Percentiles rank a stretch among this genome's conserved stretches.
Evolutionary conservation across 2,113 vertebrate species (phyloP).

Genomic region (Melanocharis versteri): DNA sequence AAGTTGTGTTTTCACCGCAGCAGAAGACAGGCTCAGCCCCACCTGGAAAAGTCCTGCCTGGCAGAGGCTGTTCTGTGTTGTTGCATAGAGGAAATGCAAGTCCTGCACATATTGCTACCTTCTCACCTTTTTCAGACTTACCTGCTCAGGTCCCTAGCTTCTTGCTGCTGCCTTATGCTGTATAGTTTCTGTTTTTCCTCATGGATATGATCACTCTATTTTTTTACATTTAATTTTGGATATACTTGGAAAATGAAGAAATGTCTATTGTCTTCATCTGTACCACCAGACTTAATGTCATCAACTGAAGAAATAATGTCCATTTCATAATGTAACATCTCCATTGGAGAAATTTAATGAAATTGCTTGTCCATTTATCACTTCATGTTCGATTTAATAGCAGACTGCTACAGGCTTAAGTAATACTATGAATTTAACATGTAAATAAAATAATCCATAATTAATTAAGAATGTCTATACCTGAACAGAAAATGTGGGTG

Average conservation of each 20-base stretch:
- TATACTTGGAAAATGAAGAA: background rate
- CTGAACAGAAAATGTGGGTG: background rate
- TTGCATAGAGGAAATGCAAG: accelerated
- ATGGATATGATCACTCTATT: accelerated
- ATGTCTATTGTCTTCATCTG: background rate
- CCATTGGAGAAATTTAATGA: background rate
- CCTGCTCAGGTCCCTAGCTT: background rate
- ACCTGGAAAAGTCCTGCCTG: background rate
- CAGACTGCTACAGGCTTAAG: background rate
- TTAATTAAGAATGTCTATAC: background rate
- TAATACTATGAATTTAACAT: background rate
- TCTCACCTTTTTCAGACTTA: background rate
- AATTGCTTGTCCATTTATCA: background rate
- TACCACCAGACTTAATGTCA: background rate
- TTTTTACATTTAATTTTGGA: background rate
- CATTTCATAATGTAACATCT: background rate
- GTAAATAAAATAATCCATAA: background rate
- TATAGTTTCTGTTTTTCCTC: background rate
- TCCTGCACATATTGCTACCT: background rate
- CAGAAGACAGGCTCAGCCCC: background rate
- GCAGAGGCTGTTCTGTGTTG: background rate
- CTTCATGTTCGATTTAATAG: background rate
- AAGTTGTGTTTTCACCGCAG: background rate
- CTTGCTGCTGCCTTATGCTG: background rate
- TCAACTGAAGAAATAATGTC: background rate